Conservation (phyloP, 2,113 vertebrate species). For the Xiphophorus hellerii region DNA sequence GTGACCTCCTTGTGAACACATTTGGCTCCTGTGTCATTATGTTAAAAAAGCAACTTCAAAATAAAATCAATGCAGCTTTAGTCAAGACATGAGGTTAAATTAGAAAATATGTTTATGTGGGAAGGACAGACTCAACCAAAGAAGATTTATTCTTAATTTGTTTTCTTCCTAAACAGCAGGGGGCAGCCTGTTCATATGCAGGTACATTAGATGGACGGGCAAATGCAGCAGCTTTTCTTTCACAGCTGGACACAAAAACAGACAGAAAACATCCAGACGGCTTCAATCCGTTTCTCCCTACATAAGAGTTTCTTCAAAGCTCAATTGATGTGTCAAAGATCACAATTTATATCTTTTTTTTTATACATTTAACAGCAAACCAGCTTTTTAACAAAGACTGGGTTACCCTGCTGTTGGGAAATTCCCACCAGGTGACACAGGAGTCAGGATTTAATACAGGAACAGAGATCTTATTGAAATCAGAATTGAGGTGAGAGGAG, state of each 20-base stretch:
- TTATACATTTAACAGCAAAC: neutral
- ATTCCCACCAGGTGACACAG: slow-evolving; percentile 2
- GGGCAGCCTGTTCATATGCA: neutral
- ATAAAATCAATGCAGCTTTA: too few relatives aligned
- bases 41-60: too few relatives aligned
- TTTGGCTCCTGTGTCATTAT: too few relatives aligned
- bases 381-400: neutral
- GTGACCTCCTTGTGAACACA: too few relatives aligned
- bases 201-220: neutral
- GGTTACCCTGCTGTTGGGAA: neutral
- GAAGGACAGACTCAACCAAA: neutral
- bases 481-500: neutral
- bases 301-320: neutral
- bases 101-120: too few relatives aligned
- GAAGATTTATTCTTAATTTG: neutral
- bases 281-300: neutral
- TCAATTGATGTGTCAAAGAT: slow-evolving; percentile 4
- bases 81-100: too few relatives aligned
- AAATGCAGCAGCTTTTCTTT: neutral
- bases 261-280: neutral
- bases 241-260: neutral
- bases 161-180: slow-evolving; percentile 1
- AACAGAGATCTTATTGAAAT: slow-evolving; percentile 4
- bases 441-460: slow-evolving; percentile 11
- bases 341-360: neutral